Evolutionary conservation across 2,888 invertebrate genomes (phyloP).

Genomic region (Onthophagus sagittarius): DNA sequence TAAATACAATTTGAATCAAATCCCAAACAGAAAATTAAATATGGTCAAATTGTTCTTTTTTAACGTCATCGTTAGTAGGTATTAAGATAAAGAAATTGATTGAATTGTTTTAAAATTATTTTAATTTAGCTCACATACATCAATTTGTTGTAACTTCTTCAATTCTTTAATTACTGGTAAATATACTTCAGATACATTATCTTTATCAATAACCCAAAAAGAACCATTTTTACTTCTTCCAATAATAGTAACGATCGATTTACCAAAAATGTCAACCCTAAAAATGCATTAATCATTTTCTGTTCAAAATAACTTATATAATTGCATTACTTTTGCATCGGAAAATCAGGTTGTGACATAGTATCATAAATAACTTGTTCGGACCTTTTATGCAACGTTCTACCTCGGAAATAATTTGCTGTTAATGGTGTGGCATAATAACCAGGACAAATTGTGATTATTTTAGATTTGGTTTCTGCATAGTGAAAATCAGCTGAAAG

Average conservation of each 20-base stretch:
- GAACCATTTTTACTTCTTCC: constrained; percentile 47
- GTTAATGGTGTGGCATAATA: neutral
- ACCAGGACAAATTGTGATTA: constrained; percentile 40
- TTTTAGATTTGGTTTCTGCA: constrained; percentile 43
- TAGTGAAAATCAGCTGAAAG: constrained; percentile 39
- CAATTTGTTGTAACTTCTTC: neutral
- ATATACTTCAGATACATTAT: constrained; percentile 14
- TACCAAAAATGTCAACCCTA: constrained; percentile 45
- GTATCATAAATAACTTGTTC: neutral
- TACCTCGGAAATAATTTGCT: neutral
- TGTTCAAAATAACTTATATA: neutral
- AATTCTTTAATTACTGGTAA: constrained; percentile 7
- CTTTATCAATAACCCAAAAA: constrained; percentile 47
- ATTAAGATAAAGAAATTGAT: too few species aligned
- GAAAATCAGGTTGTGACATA: neutral
- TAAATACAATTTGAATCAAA: too few species aligned
- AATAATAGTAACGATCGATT: constrained; percentile 44
- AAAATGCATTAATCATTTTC: neutral
- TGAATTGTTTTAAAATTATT: too few species aligned
- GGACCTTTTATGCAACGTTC: neutral
- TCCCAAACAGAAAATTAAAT: too few species aligned
- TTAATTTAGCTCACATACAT: too few species aligned
- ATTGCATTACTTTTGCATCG: neutral
- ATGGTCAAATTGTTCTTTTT: too few species aligned
- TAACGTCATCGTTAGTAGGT: too few species aligned